Evolutionary conservation across 2,888 invertebrate genomes (phyloP).

Genomic region (Megamerina dolium): DNA sequence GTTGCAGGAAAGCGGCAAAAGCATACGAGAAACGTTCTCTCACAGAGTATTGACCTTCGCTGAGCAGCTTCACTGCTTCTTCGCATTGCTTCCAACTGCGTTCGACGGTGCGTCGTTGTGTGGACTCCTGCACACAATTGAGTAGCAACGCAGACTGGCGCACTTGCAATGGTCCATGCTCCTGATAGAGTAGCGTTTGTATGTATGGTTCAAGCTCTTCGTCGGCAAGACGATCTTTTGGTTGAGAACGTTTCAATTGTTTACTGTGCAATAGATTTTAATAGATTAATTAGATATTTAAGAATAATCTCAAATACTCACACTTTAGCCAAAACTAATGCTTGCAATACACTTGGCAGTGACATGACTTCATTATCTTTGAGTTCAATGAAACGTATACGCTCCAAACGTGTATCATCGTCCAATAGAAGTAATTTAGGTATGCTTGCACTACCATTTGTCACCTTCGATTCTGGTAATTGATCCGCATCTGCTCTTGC

Average conservation of each 20-base stretch:
- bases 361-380: slow-evolving; percentile 50
- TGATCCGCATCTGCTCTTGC: slow-evolving; percentile 49
- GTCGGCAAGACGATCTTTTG: slow-evolving; percentile 69
- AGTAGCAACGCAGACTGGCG: slow-evolving; percentile 68
- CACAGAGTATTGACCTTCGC: slow-evolving; percentile 34
- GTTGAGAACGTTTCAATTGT: slow-evolving; percentile 64
- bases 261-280: slow-evolving; percentile 52
- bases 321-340: slow-evolving; percentile 72
- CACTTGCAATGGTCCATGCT: slow-evolving; percentile 69
- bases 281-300: neutral
- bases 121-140: slow-evolving; percentile 71
- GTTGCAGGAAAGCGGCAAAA: slow-evolving; percentile 66
- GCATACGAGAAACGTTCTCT: slow-evolving; percentile 55
- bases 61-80: slow-evolving; percentile 60
- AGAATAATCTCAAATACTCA: slow-evolving; percentile 48
- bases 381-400: slow-evolving; percentile 63
- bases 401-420: slow-evolving; percentile 82
- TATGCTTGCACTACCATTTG: slow-evolving; percentile 52
- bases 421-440: slow-evolving; percentile 67
- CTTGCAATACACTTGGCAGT: slow-evolving; percentile 68
- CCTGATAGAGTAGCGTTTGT: slow-evolving; percentile 57
- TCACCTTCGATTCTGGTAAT: slow-evolving; percentile 31
- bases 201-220: slow-evolving; percentile 82
- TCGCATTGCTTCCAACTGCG: slow-evolving; percentile 83
- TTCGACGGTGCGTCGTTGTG: slow-evolving; percentile 76